These are phyloP conservation scores for Gymnoscopelus braueri DNA, from an alignment of 2,797 vertebrate genomes.

Conservation along the genomic window DNA sequence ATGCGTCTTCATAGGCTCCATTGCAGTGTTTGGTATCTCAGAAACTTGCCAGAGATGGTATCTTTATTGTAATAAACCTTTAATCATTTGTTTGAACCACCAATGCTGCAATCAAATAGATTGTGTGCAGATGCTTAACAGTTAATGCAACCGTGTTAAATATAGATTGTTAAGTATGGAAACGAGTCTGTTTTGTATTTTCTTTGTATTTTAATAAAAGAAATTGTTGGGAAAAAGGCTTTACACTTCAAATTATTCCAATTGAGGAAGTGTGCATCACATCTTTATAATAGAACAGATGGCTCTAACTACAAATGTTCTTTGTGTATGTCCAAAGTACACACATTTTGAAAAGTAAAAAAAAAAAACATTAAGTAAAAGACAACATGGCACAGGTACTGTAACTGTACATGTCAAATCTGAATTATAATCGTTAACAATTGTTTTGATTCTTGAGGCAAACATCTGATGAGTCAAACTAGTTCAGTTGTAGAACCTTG, in stretches of 20 bases:
- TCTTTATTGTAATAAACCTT: background rate
- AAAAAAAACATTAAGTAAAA: background rate
- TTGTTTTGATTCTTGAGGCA: too few relatives aligned
- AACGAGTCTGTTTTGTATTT: background rate
- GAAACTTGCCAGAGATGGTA: background rate
- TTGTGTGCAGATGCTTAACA: background rate
- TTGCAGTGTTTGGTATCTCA: background rate
- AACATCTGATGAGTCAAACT: background rate
- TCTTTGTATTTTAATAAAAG: slow-evolving; percentile 45
- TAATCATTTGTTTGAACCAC: background rate
- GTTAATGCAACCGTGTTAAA: too few relatives aligned
- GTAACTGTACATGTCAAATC: background rate
- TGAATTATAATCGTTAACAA: too few relatives aligned
- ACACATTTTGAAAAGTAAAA: background rate
- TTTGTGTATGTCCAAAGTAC: background rate
- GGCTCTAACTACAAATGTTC: background rate
- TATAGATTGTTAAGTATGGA: background rate
- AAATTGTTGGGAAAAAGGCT: background rate
- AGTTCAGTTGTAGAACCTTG: slow-evolving; percentile 75
- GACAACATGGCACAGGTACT: background rate
- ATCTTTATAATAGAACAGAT: background rate
- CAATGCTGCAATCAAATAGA: background rate
- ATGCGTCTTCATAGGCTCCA: background rate
- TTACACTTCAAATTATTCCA: background rate
- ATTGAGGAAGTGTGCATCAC: background rate